Base-by-base conservation (phyloP, 2,113 vertebrate genomes). In the Corvus hawaiiensis region DNA sequence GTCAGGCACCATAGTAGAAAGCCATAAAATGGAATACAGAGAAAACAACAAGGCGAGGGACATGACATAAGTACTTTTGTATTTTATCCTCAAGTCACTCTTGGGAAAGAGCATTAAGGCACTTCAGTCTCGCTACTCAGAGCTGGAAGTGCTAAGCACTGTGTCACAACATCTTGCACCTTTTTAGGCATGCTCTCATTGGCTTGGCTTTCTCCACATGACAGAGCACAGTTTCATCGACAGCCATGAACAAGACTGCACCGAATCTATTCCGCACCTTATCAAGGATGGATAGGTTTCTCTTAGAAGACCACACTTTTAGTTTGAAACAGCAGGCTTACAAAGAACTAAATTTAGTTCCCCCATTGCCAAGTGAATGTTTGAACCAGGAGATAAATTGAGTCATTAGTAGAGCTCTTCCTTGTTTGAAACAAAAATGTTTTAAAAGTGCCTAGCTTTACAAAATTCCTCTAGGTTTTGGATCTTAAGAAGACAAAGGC, bases 181-280 rank as follows among this genome's bases (percentile, higher is more conserved):
- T 66, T 64, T 85, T 33, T 22, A 79, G 62, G 41, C 4, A 44
- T 4, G 1, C 6, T 58, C 22, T 59, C 56, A 61, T 49, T 71
- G 55, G 27, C 35, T 76, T 67, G 73, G 8, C 48, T 71, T 68
- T 78, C 30, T 49, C 80, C 62, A 68, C 6, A 16, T 17, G 51
- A 62, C 7, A 59, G 26, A 74, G 30, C 9, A 24, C 13, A 23
- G 24, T 56, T 91, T 56, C 56, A 84, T 15, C 0, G 0, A 51
- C 3, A 79, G 66, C n/a, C 30, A 51, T 6, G 16, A 80, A 67
- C 2, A 75, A 39, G 13, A 63, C 26, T 26, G 35, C 56, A 78
- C 52, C 13, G 16, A 63, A 75, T 67, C 51, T n/a, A 5, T 28
- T 48, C 74, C 13, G 33, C 7, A 75, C 21, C 19, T 55, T 61